These are phyloP conservation scores for Tachuris rubrigastra DNA, from an alignment of 2,113 vertebrate genomes.

Conservation along the genomic window DNA sequence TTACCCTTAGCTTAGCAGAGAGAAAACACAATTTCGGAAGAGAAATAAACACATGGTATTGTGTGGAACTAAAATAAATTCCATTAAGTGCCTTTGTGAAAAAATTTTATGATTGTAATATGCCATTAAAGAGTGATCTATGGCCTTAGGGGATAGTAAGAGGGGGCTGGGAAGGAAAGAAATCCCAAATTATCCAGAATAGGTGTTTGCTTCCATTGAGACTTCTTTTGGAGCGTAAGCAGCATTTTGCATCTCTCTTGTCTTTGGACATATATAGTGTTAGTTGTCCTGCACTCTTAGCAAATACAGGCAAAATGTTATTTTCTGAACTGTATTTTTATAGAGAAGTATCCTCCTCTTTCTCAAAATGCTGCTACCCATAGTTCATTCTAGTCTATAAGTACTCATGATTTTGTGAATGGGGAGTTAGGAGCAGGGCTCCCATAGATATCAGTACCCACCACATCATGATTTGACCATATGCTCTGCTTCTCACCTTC, in stretches of 20 bases:
- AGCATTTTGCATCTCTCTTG: not conserved
- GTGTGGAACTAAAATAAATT: not conserved
- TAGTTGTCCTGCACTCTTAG: not conserved
- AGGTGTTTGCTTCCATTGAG: not conserved
- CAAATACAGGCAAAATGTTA: not conserved
- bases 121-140: not conserved
- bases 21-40: conserved; percentile 31
- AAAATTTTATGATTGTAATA: not conserved
- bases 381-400: not conserved
- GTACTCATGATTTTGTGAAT: not conserved
- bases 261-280: not conserved
- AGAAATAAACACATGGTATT: conserved; percentile 21
- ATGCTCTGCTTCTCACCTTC: not conserved
- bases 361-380: not conserved
- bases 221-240: not conserved
- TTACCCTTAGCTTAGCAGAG: conserved; percentile 27
- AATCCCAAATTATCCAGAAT: not conserved
- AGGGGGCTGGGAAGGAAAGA: not conserved
- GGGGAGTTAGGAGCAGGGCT: not conserved
- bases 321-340: not conserved
- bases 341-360: not conserved
- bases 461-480: not conserved
- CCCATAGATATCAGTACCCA: not conserved
- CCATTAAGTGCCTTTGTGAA: conserved; percentile 2
- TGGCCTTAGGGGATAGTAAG: not conserved